phyloP scores from a whole-genome alignment of 2,797 vertebrate genomes.

The Fistularia tabacaria region DNA sequence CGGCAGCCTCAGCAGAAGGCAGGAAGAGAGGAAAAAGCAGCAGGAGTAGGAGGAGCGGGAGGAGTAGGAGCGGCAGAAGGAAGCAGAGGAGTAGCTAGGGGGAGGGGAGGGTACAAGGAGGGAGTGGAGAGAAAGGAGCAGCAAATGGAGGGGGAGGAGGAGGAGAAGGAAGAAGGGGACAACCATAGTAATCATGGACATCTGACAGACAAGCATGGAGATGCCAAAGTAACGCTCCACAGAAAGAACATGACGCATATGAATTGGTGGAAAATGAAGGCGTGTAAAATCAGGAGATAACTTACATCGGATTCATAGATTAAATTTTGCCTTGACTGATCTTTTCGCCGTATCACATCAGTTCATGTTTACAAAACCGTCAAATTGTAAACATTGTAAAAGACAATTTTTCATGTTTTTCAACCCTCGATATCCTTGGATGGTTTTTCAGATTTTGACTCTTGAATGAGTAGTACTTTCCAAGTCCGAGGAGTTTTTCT shows the following conservation, averaged over 20 bases:
- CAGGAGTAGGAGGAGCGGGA: slow-evolving; percentile 49
- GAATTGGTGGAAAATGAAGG: slow-evolving; percentile 27
- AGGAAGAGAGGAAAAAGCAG: slow-evolving; percentile 58
- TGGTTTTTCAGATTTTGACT: too few relatives aligned
- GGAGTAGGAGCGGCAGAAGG: slow-evolving; percentile 41
- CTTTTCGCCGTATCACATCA: too few relatives aligned
- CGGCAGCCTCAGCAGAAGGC: slow-evolving; percentile 52
- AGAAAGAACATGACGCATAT: slow-evolving; percentile 26
- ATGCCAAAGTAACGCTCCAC: slow-evolving; percentile 44
- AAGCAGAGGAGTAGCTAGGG: slow-evolving; percentile 43
- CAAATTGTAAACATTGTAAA: too few relatives aligned
- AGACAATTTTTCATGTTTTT: too few relatives aligned
- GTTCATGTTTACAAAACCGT: too few relatives aligned
- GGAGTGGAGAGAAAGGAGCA: slow-evolving; percentile 15
- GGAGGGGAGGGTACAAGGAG: slow-evolving; percentile 3
- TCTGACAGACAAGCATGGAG: slow-evolving; percentile 48
- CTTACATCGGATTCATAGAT: too few relatives aligned
- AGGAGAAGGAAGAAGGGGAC: slow-evolving; percentile 33
- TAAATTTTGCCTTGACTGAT: too few relatives aligned
- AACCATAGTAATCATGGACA: slow-evolving; percentile 60
- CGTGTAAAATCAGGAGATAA: slow-evolving; percentile 5
- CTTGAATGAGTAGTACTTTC: too few relatives aligned
- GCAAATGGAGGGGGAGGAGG: slow-evolving; percentile 4
- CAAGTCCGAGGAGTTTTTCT: too few relatives aligned
- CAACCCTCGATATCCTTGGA: too few relatives aligned